A percentile compares a stretch with the other conserved stretches of the same genome.
Conservation (phyloP, 2,888 invertebrate genomes). For the Netelia melanura region DNA sequence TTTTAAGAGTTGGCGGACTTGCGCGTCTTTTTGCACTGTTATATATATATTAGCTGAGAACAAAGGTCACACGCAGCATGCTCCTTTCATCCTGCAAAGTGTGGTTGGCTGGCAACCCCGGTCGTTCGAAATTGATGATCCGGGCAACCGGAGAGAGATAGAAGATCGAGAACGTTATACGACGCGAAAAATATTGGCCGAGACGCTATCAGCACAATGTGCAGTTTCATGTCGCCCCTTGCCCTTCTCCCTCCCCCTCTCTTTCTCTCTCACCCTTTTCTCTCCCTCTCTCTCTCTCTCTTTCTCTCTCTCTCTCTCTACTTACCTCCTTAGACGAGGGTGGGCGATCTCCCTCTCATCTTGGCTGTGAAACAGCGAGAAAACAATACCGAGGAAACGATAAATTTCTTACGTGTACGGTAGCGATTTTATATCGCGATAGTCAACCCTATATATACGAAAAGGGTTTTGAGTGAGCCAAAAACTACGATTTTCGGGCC, state of each 20-base stretch:
- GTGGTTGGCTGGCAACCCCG: constrained; percentile 30
- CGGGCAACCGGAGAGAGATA: constrained; percentile 40
- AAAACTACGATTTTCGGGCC: constrained; percentile 24
- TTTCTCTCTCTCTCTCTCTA: neutral
- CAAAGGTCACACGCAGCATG: constrained; percentile 41
- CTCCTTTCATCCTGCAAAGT: constrained; percentile 15
- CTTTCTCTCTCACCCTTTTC: constrained; percentile 2
- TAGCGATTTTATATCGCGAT: constrained; percentile 21
- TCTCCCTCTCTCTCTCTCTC: neutral
- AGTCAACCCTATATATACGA: constrained; percentile 5
- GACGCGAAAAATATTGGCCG: constrained; percentile 63
- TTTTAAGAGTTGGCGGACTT: too few species aligned
- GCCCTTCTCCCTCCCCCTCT: neutral
- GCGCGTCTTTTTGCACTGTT: too few species aligned
- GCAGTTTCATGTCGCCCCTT: constrained; percentile 35
- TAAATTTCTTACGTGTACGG: constrained; percentile 52
- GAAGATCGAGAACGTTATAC: constrained; percentile 53
- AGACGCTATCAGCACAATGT: constrained; percentile 56
- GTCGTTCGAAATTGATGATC: constrained; percentile 66
- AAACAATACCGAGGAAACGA: constrained; percentile 65
- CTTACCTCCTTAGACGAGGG: neutral
- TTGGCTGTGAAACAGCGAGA: constrained; percentile 58
- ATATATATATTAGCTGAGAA: constrained; percentile 2
- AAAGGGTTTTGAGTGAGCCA: constrained; percentile 29
- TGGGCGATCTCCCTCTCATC: constrained; percentile 47